Evolutionary conservation across 2,888 invertebrate genomes (phyloP), one percentile per base, ranked within the genome.

Genomic region (Pachydiplax longipennis): DNA sequence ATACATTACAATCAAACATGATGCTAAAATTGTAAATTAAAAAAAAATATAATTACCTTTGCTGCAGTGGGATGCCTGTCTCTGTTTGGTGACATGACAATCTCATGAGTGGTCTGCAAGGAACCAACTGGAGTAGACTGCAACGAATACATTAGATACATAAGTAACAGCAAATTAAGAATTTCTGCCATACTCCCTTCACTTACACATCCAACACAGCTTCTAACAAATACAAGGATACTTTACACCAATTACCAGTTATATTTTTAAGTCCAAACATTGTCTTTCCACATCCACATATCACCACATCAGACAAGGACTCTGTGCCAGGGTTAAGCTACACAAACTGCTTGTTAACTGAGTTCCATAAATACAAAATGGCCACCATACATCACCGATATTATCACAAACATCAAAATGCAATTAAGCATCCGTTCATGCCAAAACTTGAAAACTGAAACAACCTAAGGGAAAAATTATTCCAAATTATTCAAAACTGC

Each of bases 51-150:
- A 93, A 93, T 95, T 95, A 97, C 97, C 97, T 97, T 97, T 94
- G 96, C 96, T 94, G 96, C 96, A 92, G 97, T 95, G 93, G 96
- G 96, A 95, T 97, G 97, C 94, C 97, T 96, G 94, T 98, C 98
- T 93, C 98, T 96, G 94, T 97, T 98, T 92, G 98, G 98, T 93
- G 98, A 98, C 93, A 97, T 97, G 92, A 98, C 97, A 92, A 97
- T 96, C 95, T 98, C 98, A 94, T 98, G 98, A 93, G 97, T 97
- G 92, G 98, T 98, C 95, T 98, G 98, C 93, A 98, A 95, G 90
- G 98, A 98, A 93, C 98, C 98, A 93, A 98, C 98, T 91, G 98
- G 98, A 92, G 98, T 98, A 92, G 98, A 98, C 98, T 98, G 96
- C 92, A 96, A 95, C 92, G 92, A 73, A 73, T 31, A 31, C 13